Evolutionary conservation across 2,888 invertebrate species (phyloP).

Genomic region (Cephus pygmeus): DNA sequence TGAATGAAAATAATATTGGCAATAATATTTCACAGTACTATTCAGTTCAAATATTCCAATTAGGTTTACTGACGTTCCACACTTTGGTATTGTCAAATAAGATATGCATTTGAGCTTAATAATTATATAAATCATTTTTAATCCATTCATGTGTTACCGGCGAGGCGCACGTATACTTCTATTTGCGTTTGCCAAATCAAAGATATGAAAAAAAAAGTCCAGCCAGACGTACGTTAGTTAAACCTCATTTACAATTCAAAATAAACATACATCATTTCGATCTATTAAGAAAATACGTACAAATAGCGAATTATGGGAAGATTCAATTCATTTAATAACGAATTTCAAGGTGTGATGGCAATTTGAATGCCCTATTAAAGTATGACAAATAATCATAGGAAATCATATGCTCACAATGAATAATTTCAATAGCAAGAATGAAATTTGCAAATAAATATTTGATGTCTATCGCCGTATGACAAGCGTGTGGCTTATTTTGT

Average conservation of each 20-base stretch:
- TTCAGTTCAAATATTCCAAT: background rate
- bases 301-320: background rate
- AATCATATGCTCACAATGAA: background rate
- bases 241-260: background rate
- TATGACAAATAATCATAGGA: background rate
- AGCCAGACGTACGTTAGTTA: background rate
- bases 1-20: background rate
- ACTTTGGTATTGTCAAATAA: constrained; percentile 10
- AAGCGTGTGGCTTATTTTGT: background rate
- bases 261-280: background rate
- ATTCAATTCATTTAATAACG: background rate
- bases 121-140: constrained; percentile 10
- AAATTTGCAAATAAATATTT: background rate
- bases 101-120: constrained; percentile 9
- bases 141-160: constrained; percentile 1
- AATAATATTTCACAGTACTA: background rate
- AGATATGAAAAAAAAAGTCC: background rate
- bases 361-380: too few species aligned
- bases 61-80: background rate
- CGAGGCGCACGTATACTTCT: background rate
- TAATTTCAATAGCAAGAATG: background rate
- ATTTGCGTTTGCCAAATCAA: background rate
- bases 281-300: background rate
- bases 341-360: background rate
- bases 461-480: background rate